Evolutionary conservation across 2,888 invertebrate genomes (phyloP), one percentile per base, ranked within the genome.

Genomic region (Cenopis cana): DNA sequence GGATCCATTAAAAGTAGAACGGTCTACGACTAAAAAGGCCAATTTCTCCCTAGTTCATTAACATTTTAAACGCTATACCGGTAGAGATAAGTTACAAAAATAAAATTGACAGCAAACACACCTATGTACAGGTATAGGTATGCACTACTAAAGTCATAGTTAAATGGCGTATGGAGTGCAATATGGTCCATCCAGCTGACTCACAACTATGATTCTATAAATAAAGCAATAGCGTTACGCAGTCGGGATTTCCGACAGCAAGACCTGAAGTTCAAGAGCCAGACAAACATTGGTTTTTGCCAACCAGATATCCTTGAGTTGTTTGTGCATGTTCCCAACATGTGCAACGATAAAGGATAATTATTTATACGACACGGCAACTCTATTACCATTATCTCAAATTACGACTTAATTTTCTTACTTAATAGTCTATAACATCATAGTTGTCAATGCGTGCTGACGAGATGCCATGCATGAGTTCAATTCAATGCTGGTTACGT

Each of bases 301-400:
- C 12, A 50, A 8, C 50, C 5, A 67, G 66, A 71, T 55, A 61
- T 61, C 71, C 67, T 71, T 71, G 67, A 33, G 65, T 52, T 59
- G 59, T 49, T 49, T 36, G 18, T 62, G 57, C 52, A 59, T 24
- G 41, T 41, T 36, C 52, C 36, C 17, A 33, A 36, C 29, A 49
- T 41, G 65, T 41, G 33, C 33, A 12, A 11, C 12, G 56, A 71
- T 67, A 71, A 67, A 50, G 66, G 29, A 71, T 60, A 54, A 33
- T 12, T 41, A 55, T 60, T 57, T 59, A 59, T 50, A n/a, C 36
- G 50, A 59, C 24, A 41, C 52, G 11, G 69, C 20, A 20, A 55
- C 20, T 57, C 24, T 20, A 69, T 65, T 64, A 57, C 18, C n/a
- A 24, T 68, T 65, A 70, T 65, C 65, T 59, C 9, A 17, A 64